Base-by-base conservation (phyloP, 2,113 vertebrate species). In the Montifringilla adamsi region DNA sequence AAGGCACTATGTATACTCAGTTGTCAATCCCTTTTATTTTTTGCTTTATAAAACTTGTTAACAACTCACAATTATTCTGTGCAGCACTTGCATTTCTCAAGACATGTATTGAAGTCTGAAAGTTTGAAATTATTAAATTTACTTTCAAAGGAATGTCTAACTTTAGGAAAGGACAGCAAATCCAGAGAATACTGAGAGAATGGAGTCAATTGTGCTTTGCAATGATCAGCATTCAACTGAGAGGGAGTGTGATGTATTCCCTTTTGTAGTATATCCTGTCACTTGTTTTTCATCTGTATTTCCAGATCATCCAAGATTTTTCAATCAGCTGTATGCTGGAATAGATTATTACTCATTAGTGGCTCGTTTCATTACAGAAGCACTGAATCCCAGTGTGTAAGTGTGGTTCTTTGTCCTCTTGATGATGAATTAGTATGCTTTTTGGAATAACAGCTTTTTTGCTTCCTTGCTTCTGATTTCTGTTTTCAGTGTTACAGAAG, bases 321-420 rank as follows among this genome's bases (percentile, higher is more conserved):
- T 98, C 97, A 99, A 99, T 97, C 98, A 99, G 74, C 95, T 99
- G 53, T 99, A 98, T 73, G 98, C 98, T 83, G 98, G 98, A 50
- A 95, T 98, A 93, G 98, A 99, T 95, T 98, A 98, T 93, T 98
- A 98, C 87, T 98, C 98, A 0, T 97, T 98, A 96, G 98, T 97
- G 47, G 99, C 98, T 49, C 98, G 98, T 81, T 98, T 99, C 95
- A 97, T 99, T 77, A 98, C 97, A 19, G 98, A 99, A 94, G 98
- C 98, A 20, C 86, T 99, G 73, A 99, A 99, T 83, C 98, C 98
- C 83, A 99, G 98, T 72, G 94, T 98, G 98, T 99, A 98, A 98
- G 98, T 98, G 47, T 69, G 37, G 13, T 73, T 91, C 47, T 73
- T 94, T 89, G 18, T 72, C 89, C 53, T 93, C 77, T 87, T 59